Evolutionary conservation across 2,113 vertebrate genomes (phyloP), one percentile per base, ranked within the genome.

Genomic region (Urocitellus parryii): DNA sequence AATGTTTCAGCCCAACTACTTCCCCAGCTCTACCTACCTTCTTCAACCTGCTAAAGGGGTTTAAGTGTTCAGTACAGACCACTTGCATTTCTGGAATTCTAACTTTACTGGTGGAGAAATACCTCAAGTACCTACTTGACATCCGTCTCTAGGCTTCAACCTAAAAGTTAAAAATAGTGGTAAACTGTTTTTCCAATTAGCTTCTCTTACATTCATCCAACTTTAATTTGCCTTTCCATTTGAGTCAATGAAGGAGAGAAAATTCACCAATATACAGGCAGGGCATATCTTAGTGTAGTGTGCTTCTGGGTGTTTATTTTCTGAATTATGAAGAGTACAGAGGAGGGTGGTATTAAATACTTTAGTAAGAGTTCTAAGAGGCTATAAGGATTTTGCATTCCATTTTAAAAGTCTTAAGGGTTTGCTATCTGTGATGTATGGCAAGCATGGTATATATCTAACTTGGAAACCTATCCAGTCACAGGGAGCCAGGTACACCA

Each of bases 251-350:
- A 67, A n/a, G 51, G 8, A 92, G 77, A 37, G 48, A 94, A 88
- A 92, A 67, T 34, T 78, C 8, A 70, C 9, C 51, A 72, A 45
- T 58, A 14, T 80, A 32, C 12, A 6, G 56, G 32, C 14, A 86
- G 20, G 22, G 8, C 5, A 34, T 87, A 83, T 29, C 18, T 88
- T 87, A 81, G 8, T 76, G 29, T 72, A 79, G 37, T 72, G 29
- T 77, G 27, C n/a, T 92, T 91, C 56, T 48, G 56, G 84, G 34
- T 88, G 9, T 90, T 94, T 84, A 82, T 25, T 81, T 91, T 73
- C 68, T 76, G 29, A n/a, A 65, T 86, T 83, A 68, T 86, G 32
- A 63, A 86, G 94, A 96, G 82, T 61, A 13, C 37, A 82, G 58
- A 88, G 13, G 1, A 1, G 45, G 67, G 45, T 93, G 2, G 24